Conservation (phyloP, 1,140 invertebrate genomes). For the Elymnias hypermnestra region DNA sequence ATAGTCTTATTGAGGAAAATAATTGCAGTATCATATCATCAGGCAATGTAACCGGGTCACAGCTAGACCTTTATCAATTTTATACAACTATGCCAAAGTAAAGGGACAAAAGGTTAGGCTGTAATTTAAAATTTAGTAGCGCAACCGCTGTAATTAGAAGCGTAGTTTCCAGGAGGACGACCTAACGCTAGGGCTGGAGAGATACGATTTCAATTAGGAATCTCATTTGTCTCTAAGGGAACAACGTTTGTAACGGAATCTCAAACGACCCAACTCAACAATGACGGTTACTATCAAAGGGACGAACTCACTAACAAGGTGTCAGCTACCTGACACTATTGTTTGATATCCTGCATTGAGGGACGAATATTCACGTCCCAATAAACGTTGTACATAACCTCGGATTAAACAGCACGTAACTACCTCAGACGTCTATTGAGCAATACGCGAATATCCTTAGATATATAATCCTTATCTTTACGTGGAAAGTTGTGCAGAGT, state of each 20-base stretch:
- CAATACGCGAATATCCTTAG: not conserved
- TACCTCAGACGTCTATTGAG: conserved; percentile 1
- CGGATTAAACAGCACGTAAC: conserved; percentile 24
- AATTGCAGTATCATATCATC: too few relatives aligned
- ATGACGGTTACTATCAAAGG: conserved; percentile 51
- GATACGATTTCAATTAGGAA: conserved; percentile 14
- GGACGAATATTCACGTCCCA: conserved; percentile 52
- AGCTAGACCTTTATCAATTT: too few relatives aligned
- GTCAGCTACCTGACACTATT: conserved; percentile 62
- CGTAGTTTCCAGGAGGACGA: conserved; percentile 1
- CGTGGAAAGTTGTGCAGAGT: too few relatives aligned
- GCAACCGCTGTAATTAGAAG: not conserved
- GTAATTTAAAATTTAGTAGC: not conserved
- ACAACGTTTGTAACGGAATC: conserved; percentile 46
- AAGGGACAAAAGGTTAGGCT: too few relatives aligned
- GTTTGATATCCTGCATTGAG: conserved; percentile 42
- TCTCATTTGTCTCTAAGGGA: conserved; percentile 36
- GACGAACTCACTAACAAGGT: conserved; percentile 52
- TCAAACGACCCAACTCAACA: conserved; percentile 44
- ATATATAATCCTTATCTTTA: too few relatives aligned
- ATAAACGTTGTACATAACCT: conserved; percentile 38
- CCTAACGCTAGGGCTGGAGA: conserved; percentile 1
- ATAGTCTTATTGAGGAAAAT: too few relatives aligned
- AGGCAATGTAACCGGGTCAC: too few relatives aligned
- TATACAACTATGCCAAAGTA: too few relatives aligned